Evolutionary conservation across 2,888 invertebrate species (phyloP), one percentile per base, ranked within the genome.

Genomic region (Pachymerium ferrugineum): DNA sequence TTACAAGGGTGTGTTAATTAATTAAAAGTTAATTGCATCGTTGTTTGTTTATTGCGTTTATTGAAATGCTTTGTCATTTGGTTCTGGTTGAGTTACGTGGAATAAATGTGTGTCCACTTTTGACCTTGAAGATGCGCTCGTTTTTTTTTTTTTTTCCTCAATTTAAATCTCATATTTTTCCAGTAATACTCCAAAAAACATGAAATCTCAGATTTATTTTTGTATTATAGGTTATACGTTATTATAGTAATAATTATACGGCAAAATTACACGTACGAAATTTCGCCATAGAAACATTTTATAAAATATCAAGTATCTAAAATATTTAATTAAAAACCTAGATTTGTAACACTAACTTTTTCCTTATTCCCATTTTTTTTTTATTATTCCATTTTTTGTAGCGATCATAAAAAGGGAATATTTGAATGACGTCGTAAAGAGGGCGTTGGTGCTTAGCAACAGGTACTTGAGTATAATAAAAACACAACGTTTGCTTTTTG

Each of bases 391-490:
- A 22, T 47, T 47, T 38, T 16, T 16, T 38, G n/a, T 22, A 47
- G 22, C 16, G n/a, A 47, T 47, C 47, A 47, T 47, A 47, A 47
- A 47, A 42, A n/a, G 42, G 22, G 47, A 47, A 47, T 47, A 47
- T 47, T 16, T 47, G 47, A 47, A 47, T 47, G 47, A 47, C 47
- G 47, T 47, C 47, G 47, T 47, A 47, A 47, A 47, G 47, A 47
- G 47, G 47, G 47, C 47, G 47, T 47, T 47, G 47, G 47, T 47
- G 47, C 47, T 22, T 47, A 47, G 47, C 47, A 47, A 47, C 47
- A 47, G 47, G 47, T 47, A 47, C 47, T 22, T 47, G 47, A 22
- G 19, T 47, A 47, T 19, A 47, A 47, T 47, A 47, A 47, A 47
- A 47, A 47, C 16, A 47, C 47, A 47, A 47, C 47, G 47, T 47